These are phyloP conservation scores for Tetramorium parvispinum DNA, from an alignment of 1,140 invertebrate species.

Conservation along the genomic window DNA sequence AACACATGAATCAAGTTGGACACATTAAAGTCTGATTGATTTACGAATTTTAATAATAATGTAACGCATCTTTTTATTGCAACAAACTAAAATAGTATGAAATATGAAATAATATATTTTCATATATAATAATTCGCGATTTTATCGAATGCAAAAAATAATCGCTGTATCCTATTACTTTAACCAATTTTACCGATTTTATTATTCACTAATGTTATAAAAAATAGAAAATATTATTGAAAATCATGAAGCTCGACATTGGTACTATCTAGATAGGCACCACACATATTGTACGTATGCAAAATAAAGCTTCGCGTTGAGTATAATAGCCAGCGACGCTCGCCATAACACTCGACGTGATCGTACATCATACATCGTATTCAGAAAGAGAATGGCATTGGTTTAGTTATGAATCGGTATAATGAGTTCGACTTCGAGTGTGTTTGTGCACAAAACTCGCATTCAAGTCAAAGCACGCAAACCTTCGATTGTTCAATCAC, in stretches of 20 bases:
- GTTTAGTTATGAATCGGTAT: conserved; percentile 32
- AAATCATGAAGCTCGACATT: not conserved
- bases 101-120: not conserved
- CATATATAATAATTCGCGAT: not conserved
- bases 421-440: conserved; percentile 5
- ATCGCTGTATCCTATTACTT: not conserved
- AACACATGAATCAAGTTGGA: not conserved
- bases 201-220: not conserved
- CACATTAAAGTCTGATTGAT: not conserved
- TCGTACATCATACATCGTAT: not conserved
- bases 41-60: not conserved
- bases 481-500: conserved; percentile 39
- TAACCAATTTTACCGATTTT: not conserved
- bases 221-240: not conserved
- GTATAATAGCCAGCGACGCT: not conserved
- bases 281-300: not conserved
- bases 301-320: not conserved
- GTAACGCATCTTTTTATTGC: not conserved
- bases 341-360: not conserved
- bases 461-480: conserved; percentile 26
- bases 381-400: conserved; percentile 8
- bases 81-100: not conserved
- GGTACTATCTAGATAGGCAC: not conserved
- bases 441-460: not conserved
- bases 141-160: not conserved